Evolutionary conservation across 2,888 invertebrate genomes (phyloP), one percentile per base, ranked within the genome.

Genomic region (Dinocampus coccinellae): DNA sequence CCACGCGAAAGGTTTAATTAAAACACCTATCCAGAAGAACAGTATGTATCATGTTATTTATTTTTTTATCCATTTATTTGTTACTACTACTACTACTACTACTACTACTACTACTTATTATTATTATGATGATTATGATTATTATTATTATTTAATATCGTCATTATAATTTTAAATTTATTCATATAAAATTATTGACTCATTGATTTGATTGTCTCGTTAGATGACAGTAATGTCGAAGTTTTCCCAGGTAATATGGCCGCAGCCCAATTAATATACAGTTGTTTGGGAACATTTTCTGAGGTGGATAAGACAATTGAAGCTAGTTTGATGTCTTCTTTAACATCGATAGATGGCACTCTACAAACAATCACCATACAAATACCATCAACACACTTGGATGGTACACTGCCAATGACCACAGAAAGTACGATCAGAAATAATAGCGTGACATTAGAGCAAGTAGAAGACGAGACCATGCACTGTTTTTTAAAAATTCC

Each of bases 1-100:
- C 77, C 92, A 92, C 78, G 89, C 89, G 78, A 89, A 89, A 74
- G 90, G 90, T 29, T 78, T 88, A 22, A 87, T 88, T 42, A 85
- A 85, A 72, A 75, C 81, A 29, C 79, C 79, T 53, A 69, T 77
- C 47, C 80, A 78, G 58, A 81, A 83, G 52, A 84, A 82, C 78
- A 82, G 20, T 16, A 62, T 26, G 36, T 65, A 3, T 70, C n/a
- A n/a, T 65, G 52, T n/a, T 58, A 42, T 39, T 26, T 24, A 39
- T 33, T 22, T 26, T 55, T 34, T 60, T n/a, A n/a, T n/a, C n/a
- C n/a, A n/a, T n/a, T n/a, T n/a, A n/a, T n/a, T n/a, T n/a, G n/a
- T n/a, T n/a, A n/a, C n/a, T n/a, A n/a, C n/a, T n/a, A n/a, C n/a
- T n/a, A n/a, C n/a, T n/a, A n/a, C n/a, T n/a, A n/a, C n/a, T n/a